Conservation (phyloP, 2,797 vertebrate species). For the Coranthus polyacanthus region DNA sequence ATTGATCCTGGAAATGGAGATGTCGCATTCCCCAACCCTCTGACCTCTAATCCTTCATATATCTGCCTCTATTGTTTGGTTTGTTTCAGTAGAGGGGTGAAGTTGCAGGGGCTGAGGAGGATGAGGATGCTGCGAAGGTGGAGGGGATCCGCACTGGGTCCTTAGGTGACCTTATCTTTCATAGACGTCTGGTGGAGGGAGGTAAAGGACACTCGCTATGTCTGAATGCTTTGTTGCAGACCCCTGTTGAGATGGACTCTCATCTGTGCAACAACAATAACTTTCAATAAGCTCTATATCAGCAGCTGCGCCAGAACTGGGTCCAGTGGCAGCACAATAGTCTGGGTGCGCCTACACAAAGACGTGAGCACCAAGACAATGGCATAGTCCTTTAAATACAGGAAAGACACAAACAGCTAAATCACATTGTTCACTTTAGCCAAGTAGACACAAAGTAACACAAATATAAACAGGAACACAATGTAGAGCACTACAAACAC, state of each 20-base stretch:
- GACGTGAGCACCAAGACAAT: constrained; percentile 46
- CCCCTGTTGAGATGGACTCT: constrained; percentile 38
- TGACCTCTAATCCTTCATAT: constrained; percentile 75
- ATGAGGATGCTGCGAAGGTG: constrained; percentile 52
- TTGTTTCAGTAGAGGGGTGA: constrained; percentile 65
- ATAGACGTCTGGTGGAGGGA: constrained; percentile 42
- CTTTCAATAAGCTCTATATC: constrained; percentile 57
- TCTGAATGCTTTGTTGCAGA: constrained; percentile 43
- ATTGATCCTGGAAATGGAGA: constrained; percentile 77
- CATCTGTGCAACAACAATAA: constrained; percentile 51
- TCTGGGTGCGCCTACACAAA: constrained; percentile 41
- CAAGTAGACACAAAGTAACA: constrained; percentile 45
- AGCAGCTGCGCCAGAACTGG: constrained; percentile 28
- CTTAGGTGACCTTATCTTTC: constrained; percentile 64
- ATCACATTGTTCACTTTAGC: constrained; percentile 22
- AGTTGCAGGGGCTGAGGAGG: constrained; percentile 44
- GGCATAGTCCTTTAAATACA: constrained; percentile 46
- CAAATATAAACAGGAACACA: constrained; percentile 63
- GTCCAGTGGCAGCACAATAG: constrained; percentile 40
- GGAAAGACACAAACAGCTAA: constrained; percentile 44
- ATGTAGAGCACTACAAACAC: constrained; percentile 61
- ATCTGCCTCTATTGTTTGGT: constrained; percentile 76
- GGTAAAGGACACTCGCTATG: constrained; percentile 40
- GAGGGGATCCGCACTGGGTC: constrained; percentile 41
- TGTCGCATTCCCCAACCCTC: constrained; percentile 64